Evolutionary conservation across 2,888 invertebrate genomes (phyloP).

Genomic region (Amblyjoppa fuscipennis): DNA sequence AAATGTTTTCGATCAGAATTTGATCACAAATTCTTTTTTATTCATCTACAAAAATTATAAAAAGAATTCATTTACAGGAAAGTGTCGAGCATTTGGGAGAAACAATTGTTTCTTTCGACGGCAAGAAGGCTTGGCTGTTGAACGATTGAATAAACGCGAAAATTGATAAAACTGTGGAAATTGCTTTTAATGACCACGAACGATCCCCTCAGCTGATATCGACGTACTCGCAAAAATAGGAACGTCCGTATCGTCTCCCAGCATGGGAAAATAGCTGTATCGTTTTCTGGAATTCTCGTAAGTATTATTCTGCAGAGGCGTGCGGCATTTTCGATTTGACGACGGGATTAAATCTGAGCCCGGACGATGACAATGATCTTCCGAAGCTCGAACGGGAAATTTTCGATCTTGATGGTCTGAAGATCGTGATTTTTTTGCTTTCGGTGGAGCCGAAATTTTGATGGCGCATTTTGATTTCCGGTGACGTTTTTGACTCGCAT

Average conservation of each 20-base stretch:
- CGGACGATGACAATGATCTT: background rate
- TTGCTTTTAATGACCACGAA: background rate
- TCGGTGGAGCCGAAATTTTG: background rate
- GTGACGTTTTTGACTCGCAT: background rate
- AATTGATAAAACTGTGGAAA: background rate
- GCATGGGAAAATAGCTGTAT: conserved; percentile 11
- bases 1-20: too few relatives aligned
- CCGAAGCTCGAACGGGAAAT: background rate
- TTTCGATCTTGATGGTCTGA: conserved; percentile 16
- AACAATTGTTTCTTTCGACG: too few relatives aligned
- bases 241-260: conserved; percentile 16
- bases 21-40: background rate
- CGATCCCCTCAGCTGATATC: background rate
- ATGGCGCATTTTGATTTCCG: background rate
- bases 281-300: conserved; percentile 11
- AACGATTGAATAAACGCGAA: background rate
- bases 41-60: background rate
- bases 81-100: too few relatives aligned
- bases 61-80: background rate
- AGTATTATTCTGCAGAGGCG: conserved; percentile 2
- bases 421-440: conserved; percentile 8
- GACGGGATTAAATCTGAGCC: conserved; percentile 13
- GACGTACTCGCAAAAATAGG: conserved; percentile 39
- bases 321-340: conserved; percentile 24
- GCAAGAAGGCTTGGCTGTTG: too few relatives aligned